Evolutionary conservation across 1,140 invertebrate genomes (phyloP), one percentile per base, ranked within the genome.

Genomic region (Pseudomyrmex cubaensis): DNA sequence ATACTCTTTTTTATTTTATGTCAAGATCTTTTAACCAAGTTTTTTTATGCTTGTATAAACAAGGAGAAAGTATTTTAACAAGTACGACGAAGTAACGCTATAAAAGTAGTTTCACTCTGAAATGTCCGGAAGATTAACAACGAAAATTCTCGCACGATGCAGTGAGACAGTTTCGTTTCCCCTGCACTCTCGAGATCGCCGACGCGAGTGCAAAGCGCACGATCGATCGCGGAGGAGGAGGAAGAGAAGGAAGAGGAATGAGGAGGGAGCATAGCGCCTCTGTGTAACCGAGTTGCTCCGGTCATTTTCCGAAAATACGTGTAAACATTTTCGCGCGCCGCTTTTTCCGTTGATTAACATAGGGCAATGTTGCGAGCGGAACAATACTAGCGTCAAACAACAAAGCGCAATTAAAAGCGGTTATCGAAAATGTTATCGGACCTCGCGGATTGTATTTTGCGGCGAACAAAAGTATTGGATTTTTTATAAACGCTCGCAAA

Each of bases 381-480:
- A 80, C 76, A 80, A 80, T 80, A 80, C 66, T 44, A 66, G 76
- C 76, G 76, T 80, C 76, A 80, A 80, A 72, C 76, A 80, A 80
- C 66, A 22, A 69, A 61, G 76, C 76, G 76, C 76, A 80, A 80
- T 80, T 80, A 80, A 80, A 80, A 80, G 54, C 66, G 54, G 76
- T 80, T 80, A 80, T 80, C 76, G 66, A 80, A 80, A 72, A 80
- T 80, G 76, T 80, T 80, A 80, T 80, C 76, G 76, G 76, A 80
- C 76, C 66, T 80, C 76, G 66, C 20, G 76, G 20, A 80, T 80
- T 80, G 76, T 80, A 72, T 80, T 80, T 80, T 80, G 76, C 46
- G 76, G 76, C 54, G 54, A 50, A 80, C 76, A 80, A 80, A 80
- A 80, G 76, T 80, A 80, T 80, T 80, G 76, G 76, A 80, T 80